Conservation (phyloP, 2,888 invertebrate genomes). For the Leuctra nigra region DNA sequence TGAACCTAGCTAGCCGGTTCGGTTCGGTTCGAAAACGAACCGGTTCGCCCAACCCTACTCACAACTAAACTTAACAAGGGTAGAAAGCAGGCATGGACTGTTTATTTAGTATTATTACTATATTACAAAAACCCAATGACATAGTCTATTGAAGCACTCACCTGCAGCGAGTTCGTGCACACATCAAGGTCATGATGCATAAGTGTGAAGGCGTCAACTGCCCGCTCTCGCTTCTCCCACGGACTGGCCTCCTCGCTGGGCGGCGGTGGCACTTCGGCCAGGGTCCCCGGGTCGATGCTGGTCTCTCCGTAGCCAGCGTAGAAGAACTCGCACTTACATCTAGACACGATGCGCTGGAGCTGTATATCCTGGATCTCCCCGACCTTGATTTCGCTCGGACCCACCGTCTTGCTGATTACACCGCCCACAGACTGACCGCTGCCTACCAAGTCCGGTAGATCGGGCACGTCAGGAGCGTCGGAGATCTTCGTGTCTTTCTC, state of each 20-base stretch:
- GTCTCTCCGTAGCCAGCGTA: conserved; percentile 91
- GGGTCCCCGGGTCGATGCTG: conserved; percentile 50
- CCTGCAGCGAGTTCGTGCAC: conserved; percentile 89
- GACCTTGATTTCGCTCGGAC: conserved; percentile 51
- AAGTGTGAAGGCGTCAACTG: conserved; percentile 93
- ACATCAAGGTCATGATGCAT: conserved; percentile 98
- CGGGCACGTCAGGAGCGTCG: conserved; percentile 70
- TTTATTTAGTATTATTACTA: too few species aligned
- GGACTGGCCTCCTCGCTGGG: conserved; percentile 62
- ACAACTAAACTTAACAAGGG: too few species aligned
- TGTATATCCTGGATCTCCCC: conserved; percentile 53
- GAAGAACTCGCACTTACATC: conserved; percentile 97
- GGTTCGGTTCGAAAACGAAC: too few species aligned
- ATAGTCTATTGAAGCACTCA: too few species aligned
- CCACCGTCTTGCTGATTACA: conserved; percentile 87
- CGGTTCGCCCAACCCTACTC: too few species aligned
- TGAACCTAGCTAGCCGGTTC: too few species aligned
- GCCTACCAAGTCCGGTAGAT: conserved; percentile 82
- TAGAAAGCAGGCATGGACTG: too few species aligned
- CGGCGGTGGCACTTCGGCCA: conserved; percentile 59
- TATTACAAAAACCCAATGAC: too few species aligned
- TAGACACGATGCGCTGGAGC: conserved; percentile 92
- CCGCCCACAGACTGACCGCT: conserved; percentile 96
- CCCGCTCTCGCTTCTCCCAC: conserved; percentile 77
- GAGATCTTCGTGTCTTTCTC: conserved; percentile 65